Evolutionary conservation across 2,113 vertebrate genomes (phyloP).

Genomic region (Dicerorhinus sumatrensis): DNA sequence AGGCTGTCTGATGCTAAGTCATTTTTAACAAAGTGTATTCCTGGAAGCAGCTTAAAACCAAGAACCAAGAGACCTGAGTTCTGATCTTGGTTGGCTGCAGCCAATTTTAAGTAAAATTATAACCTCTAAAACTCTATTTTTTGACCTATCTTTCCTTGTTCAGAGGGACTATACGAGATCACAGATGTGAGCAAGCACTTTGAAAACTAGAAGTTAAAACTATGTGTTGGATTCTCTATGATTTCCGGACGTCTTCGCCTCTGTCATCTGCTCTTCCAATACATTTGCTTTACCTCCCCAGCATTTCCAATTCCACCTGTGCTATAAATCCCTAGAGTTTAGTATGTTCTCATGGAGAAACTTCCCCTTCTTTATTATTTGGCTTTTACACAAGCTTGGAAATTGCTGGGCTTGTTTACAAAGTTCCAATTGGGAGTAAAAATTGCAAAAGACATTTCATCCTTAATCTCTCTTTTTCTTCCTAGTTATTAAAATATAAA

Average conservation of each 20-base stretch:
- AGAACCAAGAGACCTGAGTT: background rate
- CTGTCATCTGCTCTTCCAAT: background rate
- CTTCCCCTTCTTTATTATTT: no score
- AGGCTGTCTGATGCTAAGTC: rapidly evolving
- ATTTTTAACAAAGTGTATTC: background rate
- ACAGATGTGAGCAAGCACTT: background rate
- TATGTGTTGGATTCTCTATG: background rate
- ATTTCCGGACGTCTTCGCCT: background rate
- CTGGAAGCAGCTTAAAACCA: background rate
- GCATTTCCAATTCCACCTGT: background rate
- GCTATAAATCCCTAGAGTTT: background rate
- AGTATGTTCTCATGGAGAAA: background rate
- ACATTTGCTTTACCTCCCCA: background rate
- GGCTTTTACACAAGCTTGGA: background rate
- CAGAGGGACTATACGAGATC: background rate
- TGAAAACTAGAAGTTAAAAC: background rate
- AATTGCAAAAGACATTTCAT: background rate
- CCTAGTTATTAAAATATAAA: background rate
- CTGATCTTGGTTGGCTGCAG: background rate
- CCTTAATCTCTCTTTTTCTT: background rate
- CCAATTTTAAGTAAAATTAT: background rate
- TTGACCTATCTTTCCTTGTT: background rate
- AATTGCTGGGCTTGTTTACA: background rate
- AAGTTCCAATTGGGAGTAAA: background rate
- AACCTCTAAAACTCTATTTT: background rate